A percentile compares a stretch with the other conserved stretches of the same genome.
Conservation (phyloP, 2,888 invertebrate genomes). For the Homarus gammarus region DNA sequence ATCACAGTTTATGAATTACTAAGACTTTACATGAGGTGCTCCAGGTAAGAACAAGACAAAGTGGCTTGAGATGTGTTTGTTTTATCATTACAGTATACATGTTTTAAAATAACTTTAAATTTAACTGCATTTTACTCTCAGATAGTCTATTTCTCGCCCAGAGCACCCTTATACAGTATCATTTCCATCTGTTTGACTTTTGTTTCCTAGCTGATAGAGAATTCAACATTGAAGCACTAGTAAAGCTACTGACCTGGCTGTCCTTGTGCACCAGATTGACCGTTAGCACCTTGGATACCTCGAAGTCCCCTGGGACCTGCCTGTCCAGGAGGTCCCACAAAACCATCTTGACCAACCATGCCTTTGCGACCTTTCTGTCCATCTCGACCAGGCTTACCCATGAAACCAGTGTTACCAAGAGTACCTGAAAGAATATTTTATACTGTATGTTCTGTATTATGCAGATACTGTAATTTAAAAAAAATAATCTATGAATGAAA, state of each 20-base stretch:
- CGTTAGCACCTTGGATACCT: constrained; percentile 79
- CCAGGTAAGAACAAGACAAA: no score
- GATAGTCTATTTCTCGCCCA: no score
- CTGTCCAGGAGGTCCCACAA: constrained; percentile 77
- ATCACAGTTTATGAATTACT: no score
- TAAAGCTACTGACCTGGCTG: constrained; percentile 76
- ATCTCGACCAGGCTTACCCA: constrained; percentile 78
- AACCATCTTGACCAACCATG: constrained; percentile 78
- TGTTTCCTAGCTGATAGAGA: neutral
- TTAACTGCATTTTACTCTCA: no score
- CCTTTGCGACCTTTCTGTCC: constrained; percentile 77
- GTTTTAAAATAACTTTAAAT: no score
- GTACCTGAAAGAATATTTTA: constrained; percentile 80
- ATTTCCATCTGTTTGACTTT: no score
- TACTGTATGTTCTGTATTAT: no score
- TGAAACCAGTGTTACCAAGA: constrained; percentile 79
- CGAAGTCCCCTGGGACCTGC: constrained; percentile 78
- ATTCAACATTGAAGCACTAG: neutral
- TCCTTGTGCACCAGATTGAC: constrained; percentile 77
- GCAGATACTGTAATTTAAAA: neutral
- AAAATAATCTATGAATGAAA: neutral
- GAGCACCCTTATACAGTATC: no score
- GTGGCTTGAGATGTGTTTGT: no score
- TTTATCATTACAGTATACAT: no score
- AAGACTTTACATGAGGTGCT: no score